Conservation (phyloP, 2,888 invertebrate species). For the Tineola bisselliella region DNA sequence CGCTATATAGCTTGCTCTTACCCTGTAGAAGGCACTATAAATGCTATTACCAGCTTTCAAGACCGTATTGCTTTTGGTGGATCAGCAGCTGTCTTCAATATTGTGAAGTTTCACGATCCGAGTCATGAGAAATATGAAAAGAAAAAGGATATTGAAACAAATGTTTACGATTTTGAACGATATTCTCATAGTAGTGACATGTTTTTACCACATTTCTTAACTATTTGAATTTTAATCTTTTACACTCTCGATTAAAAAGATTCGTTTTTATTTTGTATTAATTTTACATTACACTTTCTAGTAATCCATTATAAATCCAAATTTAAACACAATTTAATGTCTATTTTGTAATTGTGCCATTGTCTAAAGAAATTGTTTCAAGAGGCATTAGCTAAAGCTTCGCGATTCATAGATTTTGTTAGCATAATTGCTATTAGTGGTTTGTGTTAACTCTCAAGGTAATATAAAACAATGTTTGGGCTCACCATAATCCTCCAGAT, state of each 20-base stretch:
- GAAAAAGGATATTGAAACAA: slow-evolving; percentile 8
- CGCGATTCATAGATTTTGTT: not conserved
- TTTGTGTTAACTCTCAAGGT: not conserved
- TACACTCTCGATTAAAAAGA: no score
- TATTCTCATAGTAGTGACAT: not conserved
- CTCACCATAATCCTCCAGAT: not conserved
- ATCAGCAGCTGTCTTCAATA: slow-evolving; percentile 41
- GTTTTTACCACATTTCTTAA: not conserved
- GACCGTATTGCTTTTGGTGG: slow-evolving; percentile 55
- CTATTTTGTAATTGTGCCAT: slow-evolving; percentile 28
- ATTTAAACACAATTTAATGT: slow-evolving; percentile 33
- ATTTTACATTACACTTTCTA: slow-evolving; percentile 26
- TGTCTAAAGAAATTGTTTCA: slow-evolving; percentile 29
- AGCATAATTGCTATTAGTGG: not conserved
- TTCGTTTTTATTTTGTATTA: no score
- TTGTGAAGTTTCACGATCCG: slow-evolving; percentile 51
- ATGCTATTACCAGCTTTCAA: slow-evolving; percentile 43
- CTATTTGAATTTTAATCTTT: not conserved
- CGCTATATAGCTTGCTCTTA: slow-evolving; percentile 54
- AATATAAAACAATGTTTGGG: not conserved
- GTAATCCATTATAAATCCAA: slow-evolving; percentile 50
- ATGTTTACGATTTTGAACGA: not conserved
- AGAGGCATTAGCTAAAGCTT: slow-evolving; percentile 23
- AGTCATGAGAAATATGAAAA: slow-evolving; percentile 44
- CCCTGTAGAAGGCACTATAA: slow-evolving; percentile 38